These are phyloP conservation scores for Prorops nasuta DNA, from an alignment of 1,140 invertebrate species.

Conservation along the genomic window DNA sequence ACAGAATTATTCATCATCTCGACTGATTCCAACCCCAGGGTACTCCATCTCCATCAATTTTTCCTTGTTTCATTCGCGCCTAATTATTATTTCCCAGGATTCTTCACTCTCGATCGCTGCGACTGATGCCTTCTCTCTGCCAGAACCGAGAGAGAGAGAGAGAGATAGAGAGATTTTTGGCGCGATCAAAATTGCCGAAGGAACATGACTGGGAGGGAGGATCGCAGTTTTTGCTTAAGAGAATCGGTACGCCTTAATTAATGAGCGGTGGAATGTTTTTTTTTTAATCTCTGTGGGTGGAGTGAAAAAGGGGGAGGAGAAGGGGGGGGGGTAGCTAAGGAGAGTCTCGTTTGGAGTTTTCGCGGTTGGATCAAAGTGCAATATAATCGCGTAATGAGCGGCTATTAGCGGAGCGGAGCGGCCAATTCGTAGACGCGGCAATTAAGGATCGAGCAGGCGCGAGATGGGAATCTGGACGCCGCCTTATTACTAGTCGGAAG, in stretches of 20 bases:
- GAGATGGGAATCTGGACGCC: too few relatives aligned
- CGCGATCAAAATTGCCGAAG: too few relatives aligned
- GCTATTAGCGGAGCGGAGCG: constrained; percentile 16
- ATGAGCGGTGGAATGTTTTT: too few relatives aligned
- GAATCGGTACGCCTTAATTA: too few relatives aligned
- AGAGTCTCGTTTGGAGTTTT: not conserved
- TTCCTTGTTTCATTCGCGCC: too few relatives aligned
- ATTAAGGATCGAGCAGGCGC: constrained; percentile 18
- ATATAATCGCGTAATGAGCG: constrained; percentile 20
- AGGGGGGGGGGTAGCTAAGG: constrained; percentile 4
- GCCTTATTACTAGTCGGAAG: constrained; percentile 16
- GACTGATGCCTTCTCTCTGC: not conserved
- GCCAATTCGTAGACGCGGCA: constrained; percentile 7
- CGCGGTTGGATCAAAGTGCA: constrained; percentile 21
- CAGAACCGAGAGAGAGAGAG: not conserved
- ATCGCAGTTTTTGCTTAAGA: too few relatives aligned
- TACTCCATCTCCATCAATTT: too few relatives aligned
- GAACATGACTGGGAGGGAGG: too few relatives aligned
- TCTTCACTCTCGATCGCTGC: too few relatives aligned
- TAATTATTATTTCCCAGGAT: too few relatives aligned
- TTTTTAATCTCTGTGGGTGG: constrained; percentile 2
- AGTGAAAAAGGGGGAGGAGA: constrained; percentile 8
- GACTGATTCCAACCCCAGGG: too few relatives aligned
- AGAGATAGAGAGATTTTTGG: not conserved
- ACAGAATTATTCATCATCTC: too few relatives aligned